Percentiles rank a stretch among this genome's conserved stretches.
Evolutionary conservation across 2,888 invertebrate genomes (phyloP).

Genomic region (Andrena dorsata): DNA sequence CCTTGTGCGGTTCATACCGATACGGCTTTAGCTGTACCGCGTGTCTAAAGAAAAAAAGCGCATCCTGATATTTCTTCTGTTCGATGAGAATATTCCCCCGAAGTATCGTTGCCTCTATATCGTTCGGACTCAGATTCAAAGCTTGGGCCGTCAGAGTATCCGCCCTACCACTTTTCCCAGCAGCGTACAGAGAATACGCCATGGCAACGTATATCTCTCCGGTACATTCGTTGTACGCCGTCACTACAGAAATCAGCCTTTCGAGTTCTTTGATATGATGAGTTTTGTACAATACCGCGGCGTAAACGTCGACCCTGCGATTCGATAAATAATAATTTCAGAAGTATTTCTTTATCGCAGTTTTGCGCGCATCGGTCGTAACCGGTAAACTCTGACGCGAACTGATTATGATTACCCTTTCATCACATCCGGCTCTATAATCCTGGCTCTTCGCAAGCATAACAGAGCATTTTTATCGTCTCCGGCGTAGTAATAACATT

Average conservation of each 20-base stretch:
- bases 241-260: constrained; percentile 86
- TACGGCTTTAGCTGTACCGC: constrained; percentile 88
- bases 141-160: constrained; percentile 92
- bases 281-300: constrained; percentile 88
- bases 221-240: constrained; percentile 86
- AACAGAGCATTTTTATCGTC: constrained; percentile 89
- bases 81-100: constrained; percentile 90
- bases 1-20: constrained; percentile 91
- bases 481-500: constrained; percentile 90
- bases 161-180: constrained; percentile 89
- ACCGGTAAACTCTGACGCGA: too few relatives aligned
- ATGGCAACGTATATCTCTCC: constrained; percentile 92
- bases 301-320: constrained; percentile 88
- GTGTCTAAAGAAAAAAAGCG: constrained; percentile 89
- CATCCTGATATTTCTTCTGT: constrained; percentile 89
- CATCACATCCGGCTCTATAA: constrained; percentile 81
- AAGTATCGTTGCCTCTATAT: constrained; percentile 90
- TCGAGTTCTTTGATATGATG: constrained; percentile 88
- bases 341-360: neutral
- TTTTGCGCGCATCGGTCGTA: too few relatives aligned
- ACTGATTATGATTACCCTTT: constrained; percentile 78
- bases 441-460: constrained; percentile 85
- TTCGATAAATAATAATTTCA: neutral
- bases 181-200: constrained; percentile 89
- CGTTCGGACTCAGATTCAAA: constrained; percentile 88